These are phyloP conservation scores for Meiosimyza decipiens DNA, from an alignment of 2,888 invertebrate species.

Conservation along the genomic window DNA sequence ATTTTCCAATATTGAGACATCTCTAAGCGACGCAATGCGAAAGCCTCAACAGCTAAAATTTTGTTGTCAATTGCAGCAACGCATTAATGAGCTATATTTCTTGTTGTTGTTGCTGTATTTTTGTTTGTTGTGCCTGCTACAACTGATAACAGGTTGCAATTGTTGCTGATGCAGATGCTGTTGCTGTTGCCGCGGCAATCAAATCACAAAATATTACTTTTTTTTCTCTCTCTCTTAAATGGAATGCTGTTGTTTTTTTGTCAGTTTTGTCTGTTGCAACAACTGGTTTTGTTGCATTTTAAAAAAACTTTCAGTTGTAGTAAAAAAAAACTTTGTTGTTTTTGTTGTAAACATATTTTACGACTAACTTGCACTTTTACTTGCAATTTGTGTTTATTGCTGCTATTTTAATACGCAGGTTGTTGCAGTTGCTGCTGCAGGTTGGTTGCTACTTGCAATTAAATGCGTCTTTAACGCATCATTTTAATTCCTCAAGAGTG, in stretches of 20 bases:
- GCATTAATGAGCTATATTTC: conserved; percentile 2
- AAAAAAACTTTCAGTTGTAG: conserved; percentile 9
- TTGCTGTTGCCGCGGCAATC: not conserved
- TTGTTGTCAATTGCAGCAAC: conserved; percentile 20
- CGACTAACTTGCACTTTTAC: conserved; percentile 8
- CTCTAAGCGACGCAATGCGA: conserved; percentile 9
- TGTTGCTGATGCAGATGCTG: no score
- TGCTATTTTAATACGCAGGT: not conserved
- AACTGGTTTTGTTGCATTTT: conserved; percentile 10
- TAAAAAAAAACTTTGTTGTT: not conserved
- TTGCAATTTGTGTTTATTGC: conserved; percentile 10
- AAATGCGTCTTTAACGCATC: no score
- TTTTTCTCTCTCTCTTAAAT: not conserved
- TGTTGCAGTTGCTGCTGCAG: not conserved
- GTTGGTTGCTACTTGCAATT: not conserved
- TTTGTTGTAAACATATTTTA: not conserved
- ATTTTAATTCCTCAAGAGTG: no score
- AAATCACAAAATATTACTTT: not conserved
- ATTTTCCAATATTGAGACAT: not conserved
- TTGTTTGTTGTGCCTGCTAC: not conserved
- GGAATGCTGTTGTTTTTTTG: not conserved
- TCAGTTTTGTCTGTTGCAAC: conserved; percentile 11
- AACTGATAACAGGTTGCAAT: conserved; percentile 9
- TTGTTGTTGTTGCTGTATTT: not conserved
- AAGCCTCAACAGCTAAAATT: not conserved